phyloP scores from a whole-genome alignment of 2,113 vertebrate genomes.

The Erpornis zantholeuca region DNA sequence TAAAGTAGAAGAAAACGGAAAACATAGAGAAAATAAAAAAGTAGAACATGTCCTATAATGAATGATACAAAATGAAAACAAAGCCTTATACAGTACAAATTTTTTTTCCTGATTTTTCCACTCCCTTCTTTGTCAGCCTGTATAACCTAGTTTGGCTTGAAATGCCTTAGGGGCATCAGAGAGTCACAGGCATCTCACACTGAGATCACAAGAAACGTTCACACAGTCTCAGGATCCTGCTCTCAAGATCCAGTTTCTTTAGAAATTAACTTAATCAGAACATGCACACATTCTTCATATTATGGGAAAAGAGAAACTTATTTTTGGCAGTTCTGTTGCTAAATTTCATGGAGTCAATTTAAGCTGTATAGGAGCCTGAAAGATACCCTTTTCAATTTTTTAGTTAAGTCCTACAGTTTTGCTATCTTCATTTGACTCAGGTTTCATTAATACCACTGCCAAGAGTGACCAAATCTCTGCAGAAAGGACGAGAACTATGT shows the following conservation, averaged over 20 bases:
- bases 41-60: background rate
- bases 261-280: background rate
- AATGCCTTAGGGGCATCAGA: background rate
- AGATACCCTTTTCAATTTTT: background rate
- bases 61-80: background rate
- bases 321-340: background rate
- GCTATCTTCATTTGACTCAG: background rate
- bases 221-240: background rate
- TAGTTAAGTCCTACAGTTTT: background rate
- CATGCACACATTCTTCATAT: background rate
- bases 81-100: background rate
- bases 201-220: background rate
- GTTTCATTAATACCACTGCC: background rate
- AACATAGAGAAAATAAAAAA: background rate
- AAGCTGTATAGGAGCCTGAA: background rate
- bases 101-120: background rate
- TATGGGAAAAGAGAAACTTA: background rate
- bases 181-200: background rate
- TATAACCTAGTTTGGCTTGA: background rate
- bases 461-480: background rate
- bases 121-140: background rate
- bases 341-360: background rate
- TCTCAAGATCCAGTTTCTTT: background rate
- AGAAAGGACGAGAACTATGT: background rate
- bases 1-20: background rate